Evolutionary conservation across 2,113 vertebrate genomes (phyloP), one percentile per base, ranked within the genome.

Genomic region (Melanostigma gelatinosum): DNA sequence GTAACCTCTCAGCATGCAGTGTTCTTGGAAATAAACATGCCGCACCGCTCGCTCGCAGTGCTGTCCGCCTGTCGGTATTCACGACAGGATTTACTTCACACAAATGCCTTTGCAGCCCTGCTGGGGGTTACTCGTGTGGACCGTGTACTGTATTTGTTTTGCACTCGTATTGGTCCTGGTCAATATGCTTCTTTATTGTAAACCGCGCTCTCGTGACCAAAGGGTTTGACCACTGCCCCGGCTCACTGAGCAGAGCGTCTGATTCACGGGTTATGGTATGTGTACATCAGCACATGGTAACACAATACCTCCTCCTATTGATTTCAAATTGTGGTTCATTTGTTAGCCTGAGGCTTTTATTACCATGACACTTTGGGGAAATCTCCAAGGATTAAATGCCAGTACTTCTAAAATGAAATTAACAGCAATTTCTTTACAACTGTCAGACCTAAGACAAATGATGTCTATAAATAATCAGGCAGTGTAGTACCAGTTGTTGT

Each of bases 321-420:
- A 94, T 91, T 91, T 81, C 1, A 76, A 75, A 84, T 86, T 72
- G 76, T 32, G 78, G 65, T 86, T 87, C 11, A 69, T 86, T 88
- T 82, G 40, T 67, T 64, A 69, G 69, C 81, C 79, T 69, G 40
- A 83, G 29, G 64, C 84, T 82, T 85, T 67, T 50, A 80, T 84
- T 77, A 72, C 66, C 4, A 9, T 79, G 63, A 79, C 79, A 76
- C 44, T 72, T 85, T 72, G 44, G 20, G 72, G 16, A 67, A 76
- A 34, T 79, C 76, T 63, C 72, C 0, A 6, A 44, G 36, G 77
- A 62, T 48, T 65, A 71, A 83, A 84, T 57, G 75, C 44, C 34
- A 3, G 58, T 57, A 12, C 36, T 65, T 75, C 29, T 61, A 15
- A 69, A 71, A 71, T 50, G 57, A 50, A 42, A 52, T 66, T 60